Percentiles rank a stretch among this genome's conserved stretches.
Conservation (phyloP, 37 sponge, comb jelly and placozoan genomes). For the Ephydatia muelleri region DNA sequence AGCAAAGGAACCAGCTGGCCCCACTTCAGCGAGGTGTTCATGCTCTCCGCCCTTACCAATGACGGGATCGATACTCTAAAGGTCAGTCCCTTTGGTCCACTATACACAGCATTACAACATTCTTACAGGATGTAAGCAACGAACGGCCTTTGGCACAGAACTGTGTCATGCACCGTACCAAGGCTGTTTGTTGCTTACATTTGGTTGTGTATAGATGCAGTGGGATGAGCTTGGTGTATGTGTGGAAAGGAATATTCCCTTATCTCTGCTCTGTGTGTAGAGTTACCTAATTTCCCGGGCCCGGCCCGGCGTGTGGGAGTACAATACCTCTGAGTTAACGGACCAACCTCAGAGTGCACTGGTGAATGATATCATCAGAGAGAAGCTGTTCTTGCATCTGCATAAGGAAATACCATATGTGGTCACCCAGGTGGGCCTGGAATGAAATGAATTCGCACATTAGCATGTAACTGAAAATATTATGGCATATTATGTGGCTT, state of each 20-base stretch:
- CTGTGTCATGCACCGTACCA: background rate
- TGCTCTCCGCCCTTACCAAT: conserved; percentile 72
- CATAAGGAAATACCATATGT: conserved; percentile 81
- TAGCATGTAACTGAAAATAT: too few relatives aligned
- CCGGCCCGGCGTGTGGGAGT: conserved; percentile 62
- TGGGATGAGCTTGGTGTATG: background rate
- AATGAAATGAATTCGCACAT: too few relatives aligned
- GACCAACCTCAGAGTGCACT: conserved; percentile 25
- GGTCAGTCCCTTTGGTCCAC: conserved; percentile 17
- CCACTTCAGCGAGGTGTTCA: conserved; percentile 43
- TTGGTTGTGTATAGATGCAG: background rate
- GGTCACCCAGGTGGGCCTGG: conserved; percentile 62
- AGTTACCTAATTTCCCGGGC: conserved; percentile 44
- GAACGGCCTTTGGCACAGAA: too few relatives aligned
- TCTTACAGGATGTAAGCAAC: too few relatives aligned
- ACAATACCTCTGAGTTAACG: background rate
- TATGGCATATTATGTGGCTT: too few relatives aligned
- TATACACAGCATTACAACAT: background rate
- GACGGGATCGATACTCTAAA: conserved; percentile 69
- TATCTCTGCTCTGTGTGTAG: background rate
- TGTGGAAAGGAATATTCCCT: background rate
- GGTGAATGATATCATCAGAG: conserved; percentile 74
- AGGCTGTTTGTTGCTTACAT: background rate
- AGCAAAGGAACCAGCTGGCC: conserved; percentile 3
- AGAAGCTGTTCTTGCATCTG: conserved; percentile 67